phyloP scores from a whole-genome alignment of 2,888 invertebrate genomes.

The Frankliniella intonsa region DNA sequence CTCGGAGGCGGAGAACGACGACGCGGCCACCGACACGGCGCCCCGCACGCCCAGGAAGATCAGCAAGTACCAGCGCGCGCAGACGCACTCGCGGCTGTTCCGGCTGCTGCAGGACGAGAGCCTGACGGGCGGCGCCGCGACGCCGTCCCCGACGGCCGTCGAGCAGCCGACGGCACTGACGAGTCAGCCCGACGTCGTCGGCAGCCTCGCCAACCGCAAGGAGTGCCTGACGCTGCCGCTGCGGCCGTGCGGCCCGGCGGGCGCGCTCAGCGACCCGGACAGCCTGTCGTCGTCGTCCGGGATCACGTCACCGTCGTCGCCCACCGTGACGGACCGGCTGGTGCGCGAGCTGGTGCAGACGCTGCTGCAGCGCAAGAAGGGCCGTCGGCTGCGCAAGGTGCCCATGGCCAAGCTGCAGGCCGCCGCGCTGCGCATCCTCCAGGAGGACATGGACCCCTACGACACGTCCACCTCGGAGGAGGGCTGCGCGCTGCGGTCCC shows the following conservation, averaged over 20 bases:
- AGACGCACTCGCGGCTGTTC: slow-evolving; percentile 67
- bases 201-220: slow-evolving; percentile 48
- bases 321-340: slow-evolving; percentile 51
- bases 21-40: neutral
- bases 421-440: slow-evolving; percentile 54
- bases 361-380: slow-evolving; percentile 53
- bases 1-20: slow-evolving; percentile 59
- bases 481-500: slow-evolving; percentile 38
- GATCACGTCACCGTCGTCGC: slow-evolving; percentile 50
- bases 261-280: slow-evolving; percentile 49
- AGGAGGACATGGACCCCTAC: slow-evolving; percentile 52
- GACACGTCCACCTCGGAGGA: slow-evolving; percentile 48
- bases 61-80: slow-evolving; percentile 61
- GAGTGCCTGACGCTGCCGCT: slow-evolving; percentile 53
- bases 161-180: slow-evolving; percentile 43
- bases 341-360: slow-evolving; percentile 58
- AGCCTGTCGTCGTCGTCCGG: slow-evolving; percentile 52
- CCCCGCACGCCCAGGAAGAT: slow-evolving; percentile 46
- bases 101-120: slow-evolving; percentile 60
- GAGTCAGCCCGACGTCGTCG: slow-evolving; percentile 42
- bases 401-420: slow-evolving; percentile 57
- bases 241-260: slow-evolving; percentile 42
- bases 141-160: slow-evolving; percentile 43
- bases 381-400: slow-evolving; percentile 51
- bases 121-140: slow-evolving; percentile 42